Evolutionary conservation across 64 coral and sea anemone genomes (phyloP).

Genomic region (Porites lutea): DNA sequence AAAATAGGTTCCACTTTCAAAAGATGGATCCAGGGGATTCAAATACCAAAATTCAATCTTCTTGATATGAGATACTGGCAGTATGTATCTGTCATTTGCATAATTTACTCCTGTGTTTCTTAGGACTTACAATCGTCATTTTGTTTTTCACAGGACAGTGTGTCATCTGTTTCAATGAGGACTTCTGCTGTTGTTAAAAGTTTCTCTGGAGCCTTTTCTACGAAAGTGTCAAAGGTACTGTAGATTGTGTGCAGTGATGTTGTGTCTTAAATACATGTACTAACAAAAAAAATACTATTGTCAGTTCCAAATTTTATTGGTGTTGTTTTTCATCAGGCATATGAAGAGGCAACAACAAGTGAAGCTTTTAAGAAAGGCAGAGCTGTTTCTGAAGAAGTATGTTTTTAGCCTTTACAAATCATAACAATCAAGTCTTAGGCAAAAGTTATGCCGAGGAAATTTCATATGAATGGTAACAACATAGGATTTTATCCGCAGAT

Average conservation of each 20-base stretch:
- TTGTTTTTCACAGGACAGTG: constrained; percentile 35
- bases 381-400: constrained; percentile 94
- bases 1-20: too few relatives aligned
- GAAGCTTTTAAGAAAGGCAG: constrained; percentile 87
- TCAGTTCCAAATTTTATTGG: not conserved
- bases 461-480: too few relatives aligned
- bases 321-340: constrained; percentile 48
- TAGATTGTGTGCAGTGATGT: not conserved
- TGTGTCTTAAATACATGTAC: not conserved
- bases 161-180: constrained; percentile 63
- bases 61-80: too few relatives aligned
- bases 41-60: too few relatives aligned
- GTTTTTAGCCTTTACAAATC: not conserved
- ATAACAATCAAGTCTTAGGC: not conserved
- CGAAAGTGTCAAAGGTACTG: constrained; percentile 76
- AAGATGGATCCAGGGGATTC: too few relatives aligned
- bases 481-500: too few relatives aligned
- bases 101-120: too few relatives aligned
- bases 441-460: not conserved
- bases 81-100: too few relatives aligned
- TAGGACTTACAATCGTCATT: not conserved
- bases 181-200: constrained; percentile 69
- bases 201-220: constrained; percentile 79
- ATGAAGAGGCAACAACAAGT: constrained; percentile 89
- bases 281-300: not conserved